phyloP scores from a whole-genome alignment of 1,140 invertebrate genomes.

The Solenopsis fugax region DNA sequence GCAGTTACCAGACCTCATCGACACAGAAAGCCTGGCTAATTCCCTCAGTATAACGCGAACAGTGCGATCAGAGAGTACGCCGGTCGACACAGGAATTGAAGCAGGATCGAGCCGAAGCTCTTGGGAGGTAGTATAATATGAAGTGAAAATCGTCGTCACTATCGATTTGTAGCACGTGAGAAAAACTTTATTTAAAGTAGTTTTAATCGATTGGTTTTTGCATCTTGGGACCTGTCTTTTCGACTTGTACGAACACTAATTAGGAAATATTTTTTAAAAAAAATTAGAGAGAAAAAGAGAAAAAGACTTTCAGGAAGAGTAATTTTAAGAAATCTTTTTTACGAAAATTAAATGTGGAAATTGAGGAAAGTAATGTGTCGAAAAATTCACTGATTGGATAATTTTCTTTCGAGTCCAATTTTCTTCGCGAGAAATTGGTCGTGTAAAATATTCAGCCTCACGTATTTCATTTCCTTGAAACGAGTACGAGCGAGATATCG shows the following conservation, averaged over 20 bases:
- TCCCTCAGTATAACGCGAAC: slow-evolving; percentile 33
- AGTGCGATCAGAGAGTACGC: background rate
- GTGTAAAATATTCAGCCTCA: background rate
- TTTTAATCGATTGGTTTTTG: background rate
- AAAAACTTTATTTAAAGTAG: background rate
- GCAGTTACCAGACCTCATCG: slow-evolving; percentile 60
- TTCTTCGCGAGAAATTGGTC: background rate
- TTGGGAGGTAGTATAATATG: background rate
- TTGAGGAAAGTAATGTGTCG: background rate
- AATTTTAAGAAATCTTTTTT: background rate
- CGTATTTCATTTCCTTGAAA: background rate
- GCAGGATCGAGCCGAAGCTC: background rate
- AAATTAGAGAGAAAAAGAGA: background rate
- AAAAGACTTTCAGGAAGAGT: background rate
- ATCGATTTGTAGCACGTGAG: slow-evolving; percentile 35
- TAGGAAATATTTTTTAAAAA: background rate
- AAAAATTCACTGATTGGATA: background rate
- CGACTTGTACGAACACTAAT: background rate
- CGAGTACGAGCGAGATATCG: background rate
- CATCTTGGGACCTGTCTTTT: background rate
- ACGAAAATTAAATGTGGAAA: background rate
- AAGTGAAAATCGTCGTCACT: background rate
- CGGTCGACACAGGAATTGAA: background rate
- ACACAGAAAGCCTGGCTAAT: slow-evolving; percentile 39
- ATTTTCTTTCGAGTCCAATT: background rate